Percentiles rank a stretch among this genome's conserved stretches.
Evolutionary conservation across 2,113 vertebrate genomes (phyloP).

Genomic region (Chascanopsetta lugubris): DNA sequence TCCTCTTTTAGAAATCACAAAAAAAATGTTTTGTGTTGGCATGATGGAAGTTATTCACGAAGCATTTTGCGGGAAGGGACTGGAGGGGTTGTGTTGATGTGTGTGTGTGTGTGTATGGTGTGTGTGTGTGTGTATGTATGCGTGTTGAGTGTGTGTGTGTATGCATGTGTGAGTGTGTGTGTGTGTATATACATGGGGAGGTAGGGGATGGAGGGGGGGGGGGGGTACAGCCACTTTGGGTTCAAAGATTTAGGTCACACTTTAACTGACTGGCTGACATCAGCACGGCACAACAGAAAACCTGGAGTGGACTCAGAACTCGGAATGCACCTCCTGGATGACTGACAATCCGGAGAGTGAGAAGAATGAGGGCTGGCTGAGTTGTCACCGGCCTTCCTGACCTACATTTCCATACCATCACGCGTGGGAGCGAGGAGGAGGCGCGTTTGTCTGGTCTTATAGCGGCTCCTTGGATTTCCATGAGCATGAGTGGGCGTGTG

Average conservation of each 20-base stretch:
- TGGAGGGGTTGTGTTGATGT: slow-evolving; percentile 5
- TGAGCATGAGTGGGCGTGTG: slow-evolving; percentile 15
- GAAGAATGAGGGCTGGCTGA: slow-evolving; percentile 32
- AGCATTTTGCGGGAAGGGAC: slow-evolving; percentile 60
- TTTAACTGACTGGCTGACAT: slow-evolving; percentile 80
- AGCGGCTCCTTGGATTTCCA: slow-evolving; percentile 13
- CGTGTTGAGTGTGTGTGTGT: too few species aligned
- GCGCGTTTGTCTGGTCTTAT: slow-evolving; percentile 13
- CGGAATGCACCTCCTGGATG: slow-evolving; percentile 17
- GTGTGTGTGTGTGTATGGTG: too few species aligned
- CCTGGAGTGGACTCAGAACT: slow-evolving; percentile 74
- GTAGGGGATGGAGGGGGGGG: too few species aligned
- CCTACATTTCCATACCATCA: slow-evolving; percentile 69
- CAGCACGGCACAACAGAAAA: slow-evolving; percentile 68
- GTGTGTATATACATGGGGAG: too few species aligned
- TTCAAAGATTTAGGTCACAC: slow-evolving; percentile 86
- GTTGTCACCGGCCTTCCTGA: slow-evolving; percentile 64
- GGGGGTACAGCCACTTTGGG: slow-evolving; percentile 77
- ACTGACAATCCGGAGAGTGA: slow-evolving; percentile 53
- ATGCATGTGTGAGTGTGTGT: too few species aligned
- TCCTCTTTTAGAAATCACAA: slow-evolving; percentile 39
- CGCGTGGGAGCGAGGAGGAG: slow-evolving; percentile 5
- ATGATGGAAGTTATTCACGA: slow-evolving; percentile 60
- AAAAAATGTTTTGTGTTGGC: slow-evolving; percentile 67
- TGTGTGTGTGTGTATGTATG: too few species aligned